Evolutionary conservation across 1,140 invertebrate genomes (phyloP).

Genomic region (Drosophila leontia): DNA sequence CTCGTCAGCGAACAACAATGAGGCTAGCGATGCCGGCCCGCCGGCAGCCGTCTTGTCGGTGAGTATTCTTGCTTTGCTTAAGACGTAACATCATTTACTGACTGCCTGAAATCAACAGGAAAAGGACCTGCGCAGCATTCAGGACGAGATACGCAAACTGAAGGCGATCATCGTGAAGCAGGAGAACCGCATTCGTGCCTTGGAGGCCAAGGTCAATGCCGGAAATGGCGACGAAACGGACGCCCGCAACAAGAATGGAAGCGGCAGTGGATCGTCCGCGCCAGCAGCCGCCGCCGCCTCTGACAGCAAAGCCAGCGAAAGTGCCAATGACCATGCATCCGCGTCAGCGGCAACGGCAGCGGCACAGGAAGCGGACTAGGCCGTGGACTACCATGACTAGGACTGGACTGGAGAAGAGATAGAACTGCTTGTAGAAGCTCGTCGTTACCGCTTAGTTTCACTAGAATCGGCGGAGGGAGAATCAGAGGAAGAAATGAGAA

Average conservation of each 20-base stretch:
- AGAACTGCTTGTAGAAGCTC: slow-evolving; percentile 66
- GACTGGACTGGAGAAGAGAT: slow-evolving; percentile 22
- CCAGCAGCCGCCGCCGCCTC: slow-evolving; percentile 33
- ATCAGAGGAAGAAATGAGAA: slow-evolving; percentile 7
- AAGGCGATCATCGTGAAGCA: slow-evolving; percentile 98
- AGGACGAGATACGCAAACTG: slow-evolving; percentile 94
- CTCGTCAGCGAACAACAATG: slow-evolving; percentile 73
- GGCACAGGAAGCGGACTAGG: slow-evolving; percentile 62
- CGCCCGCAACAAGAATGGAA: slow-evolving; percentile 71
- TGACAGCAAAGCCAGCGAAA: slow-evolving; percentile 70
- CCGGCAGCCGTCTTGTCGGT: slow-evolving; percentile 67
- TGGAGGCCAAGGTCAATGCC: slow-evolving; percentile 85
- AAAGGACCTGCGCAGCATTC: slow-evolving; percentile 91
- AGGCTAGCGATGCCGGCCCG: slow-evolving; percentile 55
- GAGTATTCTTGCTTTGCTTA: slow-evolving; percentile 15
- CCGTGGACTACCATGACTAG: background rate
- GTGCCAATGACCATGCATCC: slow-evolving; percentile 73
- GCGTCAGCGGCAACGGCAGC: slow-evolving; percentile 46
- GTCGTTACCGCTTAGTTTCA: slow-evolving; percentile 70
- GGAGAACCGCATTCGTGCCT: slow-evolving; percentile 91
- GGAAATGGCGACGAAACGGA: slow-evolving; percentile 75
- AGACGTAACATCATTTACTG: background rate
- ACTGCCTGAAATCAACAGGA: slow-evolving; percentile 81
- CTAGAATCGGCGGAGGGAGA: slow-evolving; percentile 37
- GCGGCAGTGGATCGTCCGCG: slow-evolving; percentile 35